These are phyloP conservation scores for Andrena flavipes DNA, from an alignment of 2,888 invertebrate genomes.

Conservation along the genomic window DNA sequence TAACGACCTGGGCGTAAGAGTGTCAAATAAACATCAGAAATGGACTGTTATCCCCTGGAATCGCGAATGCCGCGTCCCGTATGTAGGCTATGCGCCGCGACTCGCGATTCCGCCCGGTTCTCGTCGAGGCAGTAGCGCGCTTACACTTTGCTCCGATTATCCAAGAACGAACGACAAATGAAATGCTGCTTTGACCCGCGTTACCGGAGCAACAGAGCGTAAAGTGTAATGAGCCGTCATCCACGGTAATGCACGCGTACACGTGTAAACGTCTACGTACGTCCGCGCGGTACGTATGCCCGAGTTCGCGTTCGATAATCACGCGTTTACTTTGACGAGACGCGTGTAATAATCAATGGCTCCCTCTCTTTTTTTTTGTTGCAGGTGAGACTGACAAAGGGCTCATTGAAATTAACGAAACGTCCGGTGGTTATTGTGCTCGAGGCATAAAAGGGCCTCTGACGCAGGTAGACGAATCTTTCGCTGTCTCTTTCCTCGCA, in stretches of 20 bases:
- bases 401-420: slow-evolving; percentile 68
- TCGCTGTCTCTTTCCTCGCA: slow-evolving; percentile 25
- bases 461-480: slow-evolving; percentile 52
- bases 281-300: not conserved
- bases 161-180: slow-evolving; percentile 79
- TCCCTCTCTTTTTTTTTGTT: slow-evolving; percentile 65
- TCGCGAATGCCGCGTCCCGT: not conserved
- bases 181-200: slow-evolving; percentile 81
- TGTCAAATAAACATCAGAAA: no score
- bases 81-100: not conserved
- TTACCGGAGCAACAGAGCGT: slow-evolving; percentile 77
- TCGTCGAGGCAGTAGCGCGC: not conserved
- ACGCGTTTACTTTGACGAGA: slow-evolving; percentile 61
- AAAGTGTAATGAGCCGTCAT: slow-evolving; percentile 79
- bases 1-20: no score
- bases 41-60: no score
- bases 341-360: slow-evolving; percentile 71
- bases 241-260: slow-evolving; percentile 60
- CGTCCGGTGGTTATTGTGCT: slow-evolving; percentile 53
- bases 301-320: slow-evolving; percentile 52
- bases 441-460: slow-evolving; percentile 28
- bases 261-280: not conserved
- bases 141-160: slow-evolving; percentile 63
- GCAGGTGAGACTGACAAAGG: slow-evolving; percentile 71
- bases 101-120: slow-evolving; percentile 12